Evolutionary conservation across 2,888 invertebrate species (phyloP).

Genomic region (Chalcosyrphus nemorum): DNA sequence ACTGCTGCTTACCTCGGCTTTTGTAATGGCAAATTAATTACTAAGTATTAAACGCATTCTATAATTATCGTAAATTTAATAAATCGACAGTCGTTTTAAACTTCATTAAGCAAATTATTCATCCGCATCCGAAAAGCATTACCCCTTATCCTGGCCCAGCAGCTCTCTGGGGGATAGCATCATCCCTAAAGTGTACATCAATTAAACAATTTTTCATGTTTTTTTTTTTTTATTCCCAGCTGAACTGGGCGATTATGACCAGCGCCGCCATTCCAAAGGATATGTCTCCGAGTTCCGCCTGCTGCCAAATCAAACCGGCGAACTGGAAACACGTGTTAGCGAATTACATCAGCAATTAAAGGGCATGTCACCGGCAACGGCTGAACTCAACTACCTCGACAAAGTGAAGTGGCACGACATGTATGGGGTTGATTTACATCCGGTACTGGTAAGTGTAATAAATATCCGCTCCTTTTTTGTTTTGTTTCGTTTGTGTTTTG

Average conservation of each 20-base stretch:
- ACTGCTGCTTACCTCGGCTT: neutral
- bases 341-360: slow-evolving; percentile 94
- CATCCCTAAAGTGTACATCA: slow-evolving; percentile 9
- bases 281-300: slow-evolving; percentile 98
- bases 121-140: slow-evolving; percentile 68
- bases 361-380: slow-evolving; percentile 89
- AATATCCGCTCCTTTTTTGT: slow-evolving; percentile 48
- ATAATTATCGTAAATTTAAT: slow-evolving; percentile 71
- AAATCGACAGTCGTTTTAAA: slow-evolving; percentile 70
- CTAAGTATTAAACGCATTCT: slow-evolving; percentile 67
- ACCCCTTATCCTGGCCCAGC: slow-evolving; percentile 9
- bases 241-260: slow-evolving; percentile 97
- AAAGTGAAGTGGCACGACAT: slow-evolving; percentile 99
- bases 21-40: slow-evolving; percentile 67
- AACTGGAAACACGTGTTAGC: slow-evolving; percentile 93
- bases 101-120: slow-evolving; percentile 72
- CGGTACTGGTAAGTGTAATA: slow-evolving; percentile 90
- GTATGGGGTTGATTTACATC: slow-evolving; percentile 98
- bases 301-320: slow-evolving; percentile 94
- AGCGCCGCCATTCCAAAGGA: slow-evolving; percentile 91
- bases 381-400: slow-evolving; percentile 97
- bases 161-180: neutral
- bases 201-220: slow-evolving; percentile 36
- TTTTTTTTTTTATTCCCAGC: slow-evolving; percentile 84
- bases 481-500: neutral